Evolutionary conservation across 1,140 invertebrate genomes (phyloP).

Genomic region (Anthonomus grandis): DNA sequence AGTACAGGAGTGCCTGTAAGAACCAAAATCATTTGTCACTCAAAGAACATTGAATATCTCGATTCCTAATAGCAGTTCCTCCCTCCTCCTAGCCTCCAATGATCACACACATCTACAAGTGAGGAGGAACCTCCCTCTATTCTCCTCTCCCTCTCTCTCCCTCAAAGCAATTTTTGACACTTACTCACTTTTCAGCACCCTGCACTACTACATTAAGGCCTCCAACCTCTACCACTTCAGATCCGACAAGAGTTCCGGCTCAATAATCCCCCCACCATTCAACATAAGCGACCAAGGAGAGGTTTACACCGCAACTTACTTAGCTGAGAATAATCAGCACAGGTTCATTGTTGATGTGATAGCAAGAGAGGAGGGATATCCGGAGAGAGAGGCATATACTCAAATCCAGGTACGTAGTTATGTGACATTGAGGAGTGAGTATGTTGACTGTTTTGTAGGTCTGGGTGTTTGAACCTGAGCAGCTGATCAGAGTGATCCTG

Average conservation of each 20-base stretch:
- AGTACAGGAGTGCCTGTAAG: no score
- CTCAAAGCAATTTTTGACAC: no score
- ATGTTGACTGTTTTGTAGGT: constrained; percentile 53
- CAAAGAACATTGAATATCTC: no score
- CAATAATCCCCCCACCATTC: constrained; percentile 84
- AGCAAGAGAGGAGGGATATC: constrained; percentile 76
- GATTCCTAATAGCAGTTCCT: no score
- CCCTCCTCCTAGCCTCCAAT: no score
- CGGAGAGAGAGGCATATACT: constrained; percentile 70
- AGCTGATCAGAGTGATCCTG: constrained; percentile 75
- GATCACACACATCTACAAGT: no score
- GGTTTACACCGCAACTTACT: constrained; percentile 71
- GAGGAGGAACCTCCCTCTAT: no score
- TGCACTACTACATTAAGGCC: constrained; percentile 75
- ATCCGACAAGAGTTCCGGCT: constrained; percentile 72
- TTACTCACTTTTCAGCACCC: constrained; percentile 48
- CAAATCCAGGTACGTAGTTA: constrained; percentile 78
- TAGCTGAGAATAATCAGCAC: constrained; percentile 85
- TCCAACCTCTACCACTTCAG: constrained; percentile 82
- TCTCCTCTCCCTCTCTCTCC: no score
- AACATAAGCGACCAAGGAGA: constrained; percentile 70
- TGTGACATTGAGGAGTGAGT: neutral
- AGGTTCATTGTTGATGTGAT: constrained; percentile 79
- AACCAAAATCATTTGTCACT: no score
- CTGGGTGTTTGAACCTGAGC: constrained; percentile 79